phyloP scores from a whole-genome alignment of 2,113 vertebrate genomes.

The Leptobrachium leishanense region DNA sequence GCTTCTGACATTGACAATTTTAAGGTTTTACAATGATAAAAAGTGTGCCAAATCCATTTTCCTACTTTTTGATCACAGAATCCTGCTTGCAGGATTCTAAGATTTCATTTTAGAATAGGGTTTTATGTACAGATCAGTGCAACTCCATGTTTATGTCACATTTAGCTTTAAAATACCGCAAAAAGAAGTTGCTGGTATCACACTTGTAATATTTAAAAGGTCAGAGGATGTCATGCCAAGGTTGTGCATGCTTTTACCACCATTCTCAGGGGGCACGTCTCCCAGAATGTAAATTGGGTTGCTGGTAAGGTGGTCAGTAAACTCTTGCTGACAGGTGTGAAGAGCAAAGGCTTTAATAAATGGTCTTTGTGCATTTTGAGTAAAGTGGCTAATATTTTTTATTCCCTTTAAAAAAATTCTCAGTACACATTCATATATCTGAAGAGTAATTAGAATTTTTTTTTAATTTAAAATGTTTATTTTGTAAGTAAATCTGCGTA shows the following conservation, averaged over 20 bases:
- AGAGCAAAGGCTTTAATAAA: neutral
- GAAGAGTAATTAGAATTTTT: too few species aligned
- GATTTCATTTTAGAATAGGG: neutral
- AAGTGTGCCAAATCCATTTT: neutral
- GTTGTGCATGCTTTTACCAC: conserved; percentile 11
- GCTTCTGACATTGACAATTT: neutral
- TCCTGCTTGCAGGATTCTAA: neutral
- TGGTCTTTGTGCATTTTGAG: neutral
- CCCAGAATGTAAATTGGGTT: conserved; percentile 14
- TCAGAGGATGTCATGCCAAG: conserved; percentile 23
- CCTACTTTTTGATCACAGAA: neutral
- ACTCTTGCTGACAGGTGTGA: conserved; percentile 13
- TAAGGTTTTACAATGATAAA: neutral
- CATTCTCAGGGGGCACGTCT: neutral
- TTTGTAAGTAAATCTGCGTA: too few species aligned
- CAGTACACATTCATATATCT: too few species aligned
- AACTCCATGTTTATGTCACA: neutral
- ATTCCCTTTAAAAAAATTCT: too few species aligned
- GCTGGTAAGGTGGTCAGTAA: neutral
- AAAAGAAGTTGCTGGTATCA: neutral
- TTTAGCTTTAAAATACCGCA: neutral
- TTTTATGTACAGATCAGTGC: neutral
- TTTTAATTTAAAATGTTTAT: too few species aligned
- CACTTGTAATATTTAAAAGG: conserved; percentile 18
- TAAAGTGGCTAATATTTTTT: too few species aligned